Evolutionary conservation across 2,888 invertebrate species (phyloP).

Genomic region (Nomada ferruginata): DNA sequence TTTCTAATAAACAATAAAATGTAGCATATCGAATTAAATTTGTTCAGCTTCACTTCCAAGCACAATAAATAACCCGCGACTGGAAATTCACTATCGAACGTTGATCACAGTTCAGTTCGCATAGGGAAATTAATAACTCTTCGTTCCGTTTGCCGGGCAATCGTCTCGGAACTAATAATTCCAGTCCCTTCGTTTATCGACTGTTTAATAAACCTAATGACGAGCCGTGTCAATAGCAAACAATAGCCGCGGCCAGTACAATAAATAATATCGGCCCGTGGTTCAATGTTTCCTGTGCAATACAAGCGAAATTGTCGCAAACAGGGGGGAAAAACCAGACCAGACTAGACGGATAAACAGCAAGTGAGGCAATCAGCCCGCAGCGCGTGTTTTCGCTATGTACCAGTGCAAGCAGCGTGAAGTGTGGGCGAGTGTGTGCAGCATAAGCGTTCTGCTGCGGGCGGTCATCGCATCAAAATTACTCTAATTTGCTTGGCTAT

Average conservation of each 20-base stretch:
- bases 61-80: no score
- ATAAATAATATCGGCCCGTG: slow-evolving; percentile 17
- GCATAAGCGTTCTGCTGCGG: not conserved
- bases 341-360: slow-evolving; percentile 18
- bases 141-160: slow-evolving; percentile 6
- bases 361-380: slow-evolving; percentile 16
- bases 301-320: not conserved
- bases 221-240: slow-evolving; percentile 1
- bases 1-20: no score
- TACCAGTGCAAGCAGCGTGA: slow-evolving; percentile 18
- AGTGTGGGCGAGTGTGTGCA: slow-evolving; percentile 14
- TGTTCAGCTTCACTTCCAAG: no score
- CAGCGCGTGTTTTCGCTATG: slow-evolving; percentile 10
- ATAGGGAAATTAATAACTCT: slow-evolving; percentile 13
- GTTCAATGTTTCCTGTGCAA: not conserved
- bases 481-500: slow-evolving; percentile 21
- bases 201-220: slow-evolving; percentile 13
- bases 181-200: not conserved
- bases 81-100: not conserved
- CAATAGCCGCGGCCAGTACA: slow-evolving; percentile 1
- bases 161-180: slow-evolving; percentile 28
- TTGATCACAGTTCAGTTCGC: not conserved
- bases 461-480: slow-evolving; percentile 27
- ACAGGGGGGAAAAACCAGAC: not conserved
- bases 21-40: no score